Percentiles rank a stretch among this genome's conserved stretches.
Evolutionary conservation across 2,797 vertebrate species (phyloP).

Genomic region (Chelonia mydas): DNA sequence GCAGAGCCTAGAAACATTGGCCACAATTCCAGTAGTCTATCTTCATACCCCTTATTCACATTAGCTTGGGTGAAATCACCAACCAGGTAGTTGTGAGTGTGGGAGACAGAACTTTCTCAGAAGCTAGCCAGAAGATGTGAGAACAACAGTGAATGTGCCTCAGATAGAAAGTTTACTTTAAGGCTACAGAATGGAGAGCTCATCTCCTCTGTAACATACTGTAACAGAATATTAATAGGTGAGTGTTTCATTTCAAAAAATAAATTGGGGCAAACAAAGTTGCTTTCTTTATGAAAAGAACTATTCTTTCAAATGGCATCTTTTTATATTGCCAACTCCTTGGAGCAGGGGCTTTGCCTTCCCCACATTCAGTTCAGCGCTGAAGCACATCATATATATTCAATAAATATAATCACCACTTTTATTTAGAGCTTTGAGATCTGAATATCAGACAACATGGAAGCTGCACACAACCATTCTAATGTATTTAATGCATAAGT

Average conservation of each 20-base stretch:
- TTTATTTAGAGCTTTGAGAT: background rate
- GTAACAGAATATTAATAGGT: background rate
- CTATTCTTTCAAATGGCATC: background rate
- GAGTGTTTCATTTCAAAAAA: background rate
- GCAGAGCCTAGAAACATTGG: background rate
- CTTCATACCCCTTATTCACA: background rate
- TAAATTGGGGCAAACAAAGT: background rate
- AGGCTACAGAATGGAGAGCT: background rate
- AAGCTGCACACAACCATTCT: background rate
- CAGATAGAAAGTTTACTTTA: background rate
- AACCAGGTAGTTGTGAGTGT: background rate
- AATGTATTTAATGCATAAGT: background rate
- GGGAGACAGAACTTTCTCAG: background rate
- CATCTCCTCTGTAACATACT: background rate
- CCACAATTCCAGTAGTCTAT: background rate
- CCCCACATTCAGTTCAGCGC: background rate
- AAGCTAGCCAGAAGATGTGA: background rate
- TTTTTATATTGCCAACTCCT: background rate
- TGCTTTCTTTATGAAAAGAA: background rate
- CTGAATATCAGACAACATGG: background rate
- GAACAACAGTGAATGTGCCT: background rate
- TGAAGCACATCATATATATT: background rate
- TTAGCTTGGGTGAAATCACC: background rate
- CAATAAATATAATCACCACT: background rate
- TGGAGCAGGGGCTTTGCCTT: background rate